Percentiles rank a stretch among this genome's conserved stretches.
Evolutionary conservation across 2,888 invertebrate genomes (phyloP).

Genomic region (Chymomyza caudatula): DNA sequence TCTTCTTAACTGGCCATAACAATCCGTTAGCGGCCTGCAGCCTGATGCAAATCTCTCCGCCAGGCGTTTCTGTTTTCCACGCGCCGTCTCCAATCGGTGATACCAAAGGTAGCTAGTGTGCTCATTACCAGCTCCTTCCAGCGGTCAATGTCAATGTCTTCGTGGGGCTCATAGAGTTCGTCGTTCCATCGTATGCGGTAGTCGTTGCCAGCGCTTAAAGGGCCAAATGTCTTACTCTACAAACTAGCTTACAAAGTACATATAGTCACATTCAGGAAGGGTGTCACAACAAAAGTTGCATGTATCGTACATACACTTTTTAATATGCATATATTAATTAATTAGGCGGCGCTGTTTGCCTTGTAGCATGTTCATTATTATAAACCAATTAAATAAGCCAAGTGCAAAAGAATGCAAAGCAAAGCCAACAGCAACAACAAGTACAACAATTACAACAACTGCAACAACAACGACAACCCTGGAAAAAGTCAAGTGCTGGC

Average conservation of each 20-base stretch:
- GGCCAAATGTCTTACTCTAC: too few relatives aligned
- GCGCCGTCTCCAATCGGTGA: too few relatives aligned
- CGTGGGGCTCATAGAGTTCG: too few relatives aligned
- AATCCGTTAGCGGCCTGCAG: too few relatives aligned
- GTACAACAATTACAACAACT: conserved; percentile 18
- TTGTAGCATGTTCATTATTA: conserved; percentile 6
- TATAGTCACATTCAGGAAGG: background rate
- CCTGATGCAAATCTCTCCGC: too few relatives aligned
- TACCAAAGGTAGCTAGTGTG: too few relatives aligned
- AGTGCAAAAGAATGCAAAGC: conserved; percentile 17
- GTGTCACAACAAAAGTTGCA: background rate
- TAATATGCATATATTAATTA: conserved; percentile 38
- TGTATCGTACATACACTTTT: background rate
- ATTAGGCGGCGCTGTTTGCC: conserved; percentile 28
- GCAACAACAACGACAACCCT: conserved; percentile 7
- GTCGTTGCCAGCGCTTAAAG: too few relatives aligned
- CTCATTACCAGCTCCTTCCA: too few relatives aligned
- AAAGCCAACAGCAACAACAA: background rate
- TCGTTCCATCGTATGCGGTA: too few relatives aligned
- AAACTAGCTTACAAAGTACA: background rate
- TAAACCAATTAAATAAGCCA: conserved; percentile 52
- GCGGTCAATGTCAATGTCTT: too few relatives aligned
- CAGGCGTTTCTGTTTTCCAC: too few relatives aligned
- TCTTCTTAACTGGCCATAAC: too few relatives aligned
- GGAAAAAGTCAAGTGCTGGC: conserved; percentile 33